Evolutionary conservation across 2,888 invertebrate species (phyloP).

Genomic region (Globia sparganii): DNA sequence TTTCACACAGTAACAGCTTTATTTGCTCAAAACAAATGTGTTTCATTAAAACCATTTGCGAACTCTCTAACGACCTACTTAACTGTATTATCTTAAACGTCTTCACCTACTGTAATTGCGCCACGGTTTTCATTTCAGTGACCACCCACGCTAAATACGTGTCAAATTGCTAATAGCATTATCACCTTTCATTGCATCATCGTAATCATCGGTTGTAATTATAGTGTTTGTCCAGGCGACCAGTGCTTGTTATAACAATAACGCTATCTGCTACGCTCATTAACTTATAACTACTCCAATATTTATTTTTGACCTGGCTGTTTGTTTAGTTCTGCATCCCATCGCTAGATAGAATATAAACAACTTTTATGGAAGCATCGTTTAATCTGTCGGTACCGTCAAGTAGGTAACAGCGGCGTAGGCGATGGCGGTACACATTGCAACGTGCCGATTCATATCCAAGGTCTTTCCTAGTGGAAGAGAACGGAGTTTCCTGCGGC

Average conservation of each 20-base stretch:
- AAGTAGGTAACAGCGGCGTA: constrained; percentile 88
- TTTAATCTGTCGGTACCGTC: constrained; percentile 81
- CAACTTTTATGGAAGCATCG: constrained; percentile 78
- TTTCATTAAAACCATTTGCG: constrained; percentile 68
- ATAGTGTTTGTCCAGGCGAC: constrained; percentile 80
- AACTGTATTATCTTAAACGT: constrained; percentile 76
- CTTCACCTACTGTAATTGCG: constrained; percentile 80
- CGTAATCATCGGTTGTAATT: constrained; percentile 79
- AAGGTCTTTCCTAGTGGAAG: constrained; percentile 91
- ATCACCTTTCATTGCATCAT: constrained; percentile 89
- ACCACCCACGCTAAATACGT: constrained; percentile 87
- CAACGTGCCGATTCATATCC: constrained; percentile 90
- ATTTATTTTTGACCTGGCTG: constrained; percentile 72
- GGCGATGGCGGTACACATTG: constrained; percentile 90
- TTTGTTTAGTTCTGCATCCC: constrained; percentile 59
- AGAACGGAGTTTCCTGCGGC: constrained; percentile 91
- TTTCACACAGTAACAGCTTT: constrained; percentile 53
- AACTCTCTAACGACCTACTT: constrained; percentile 78
- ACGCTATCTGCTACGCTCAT: constrained; percentile 83
- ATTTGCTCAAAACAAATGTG: constrained; percentile 58
- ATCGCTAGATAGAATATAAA: constrained; percentile 62
- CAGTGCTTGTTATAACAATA: constrained; percentile 83
- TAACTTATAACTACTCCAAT: constrained; percentile 77
- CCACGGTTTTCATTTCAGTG: constrained; percentile 80
- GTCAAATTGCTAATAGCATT: constrained; percentile 87